Base-by-base conservation (phyloP, 2,113 vertebrate species). In the Mastomys coucha region DNA sequence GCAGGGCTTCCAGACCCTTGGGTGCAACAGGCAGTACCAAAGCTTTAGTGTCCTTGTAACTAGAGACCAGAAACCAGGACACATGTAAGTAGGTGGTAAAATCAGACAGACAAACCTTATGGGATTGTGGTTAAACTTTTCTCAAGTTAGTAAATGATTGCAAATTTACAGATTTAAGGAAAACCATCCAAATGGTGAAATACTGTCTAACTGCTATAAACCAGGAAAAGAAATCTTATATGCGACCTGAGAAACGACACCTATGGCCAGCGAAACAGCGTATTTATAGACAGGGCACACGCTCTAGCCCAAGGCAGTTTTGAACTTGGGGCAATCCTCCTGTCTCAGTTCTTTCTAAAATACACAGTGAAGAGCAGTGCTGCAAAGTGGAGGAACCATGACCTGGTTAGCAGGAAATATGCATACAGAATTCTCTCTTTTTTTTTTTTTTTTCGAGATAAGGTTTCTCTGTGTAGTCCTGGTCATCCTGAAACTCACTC, bases 191-290 rank as follows among this genome's bases (percentile, higher is more conserved):
- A 2, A 91, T 89, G 16, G 72, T 39, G 14, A 45, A 89, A 51
- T 3, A 70, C 1, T 84, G 51, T 65, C 9, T 65, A 72, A 94
- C 26, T 67, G 60, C 53, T 95, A 31, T 58, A 92, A 96, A 95
- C 7, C 56, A 96, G 87, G 88, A 53, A 60, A 95, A 94, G 94
- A 67, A 42, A 90, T 51, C 70, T 67, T 95, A 69, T 85, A 95
- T 58, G 39, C 3, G 53, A 69, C 11, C 1, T 56, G 85, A 89
- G 49, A 88, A 96, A 91, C 67, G 42, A 76, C 22, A 86, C 6
- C 42, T 60, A 80, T 10, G 13, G 14, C 78, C 0, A 93, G 8
- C 1, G 4, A 13, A 90, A 94, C n/a, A 42, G n/a, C 24, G 2
- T 65, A 42, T 86, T 86, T 67, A 49, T 22, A 70, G 45, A 87